phyloP scores from a whole-genome alignment of 2,797 vertebrate species.

The Danio aesculapii region DNA sequence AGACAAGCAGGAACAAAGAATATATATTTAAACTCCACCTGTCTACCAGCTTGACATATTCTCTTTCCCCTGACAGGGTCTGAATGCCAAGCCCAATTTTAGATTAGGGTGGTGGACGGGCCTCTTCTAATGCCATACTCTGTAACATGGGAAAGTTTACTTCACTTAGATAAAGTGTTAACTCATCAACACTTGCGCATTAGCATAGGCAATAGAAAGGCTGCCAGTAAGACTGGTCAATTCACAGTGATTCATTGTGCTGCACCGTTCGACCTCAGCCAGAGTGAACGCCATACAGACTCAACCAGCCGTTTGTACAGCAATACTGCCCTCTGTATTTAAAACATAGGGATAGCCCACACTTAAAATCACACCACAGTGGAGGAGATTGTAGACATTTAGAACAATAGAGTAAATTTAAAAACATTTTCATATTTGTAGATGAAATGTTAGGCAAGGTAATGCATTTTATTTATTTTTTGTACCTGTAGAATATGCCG shows the following conservation, averaged over 20 bases:
- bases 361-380: not conserved
- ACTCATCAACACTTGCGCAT: not conserved
- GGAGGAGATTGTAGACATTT: not conserved
- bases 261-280: not conserved
- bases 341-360: not conserved
- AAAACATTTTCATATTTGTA: too few relatives aligned
- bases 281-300: not conserved
- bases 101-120: conserved; percentile 47
- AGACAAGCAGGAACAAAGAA: conserved; percentile 59
- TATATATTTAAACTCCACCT: conserved; percentile 74
- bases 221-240: not conserved
- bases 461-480: not conserved
- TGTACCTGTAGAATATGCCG: too few relatives aligned
- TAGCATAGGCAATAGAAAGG: not conserved
- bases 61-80: conserved; percentile 45
- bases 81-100: conserved; percentile 68
- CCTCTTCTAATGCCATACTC: conserved; percentile 8
- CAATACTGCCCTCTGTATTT: conserved; percentile 64
- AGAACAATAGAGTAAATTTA: too few relatives aligned
- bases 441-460: not conserved
- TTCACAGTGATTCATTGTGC: not conserved
- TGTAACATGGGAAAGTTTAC: not conserved
- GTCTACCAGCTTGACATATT: conserved; percentile 60
- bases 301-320: not conserved
- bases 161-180: not conserved